Base-by-base conservation (phyloP, 2,888 invertebrate species). In the Drosophila kambysellisi region DNA sequence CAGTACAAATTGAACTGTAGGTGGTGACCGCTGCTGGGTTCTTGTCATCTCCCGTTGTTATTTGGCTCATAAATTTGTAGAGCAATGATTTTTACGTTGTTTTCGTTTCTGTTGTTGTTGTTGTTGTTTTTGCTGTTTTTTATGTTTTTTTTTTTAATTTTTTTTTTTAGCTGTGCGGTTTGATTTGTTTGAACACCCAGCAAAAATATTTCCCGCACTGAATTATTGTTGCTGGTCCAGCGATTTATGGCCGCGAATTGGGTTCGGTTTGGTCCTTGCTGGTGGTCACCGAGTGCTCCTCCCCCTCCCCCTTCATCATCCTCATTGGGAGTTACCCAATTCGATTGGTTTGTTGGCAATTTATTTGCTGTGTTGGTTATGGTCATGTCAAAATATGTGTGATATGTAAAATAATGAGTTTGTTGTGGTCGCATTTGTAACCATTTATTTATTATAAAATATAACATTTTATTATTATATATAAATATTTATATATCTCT, bases 41-140 rank as follows among this genome's bases (percentile, higher is more conserved):
- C 80, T 91, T 92, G 91, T 91, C 91, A 92, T 91, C 91, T 92
- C 92, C 91, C 91, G 91, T 92, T 91, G 92, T 89, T 92, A 91
- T 87, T 84, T 81, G 82, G 71, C 82, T 89, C 88, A 90, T 92
- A 92, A 92, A 92, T 92, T 87, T 88, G 70, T 70, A 60, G 68
- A 77, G 83, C 83, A 79, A 85, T 81, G 80, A 84, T 88, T 89
- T 88, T 86, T 71, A 84, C 81, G 75, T 81, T 76, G 67, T 76
- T 76, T 73, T 82, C 75, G 64, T 70, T 63, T 69, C 20, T 61
- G 63, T 60, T 66, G n/a, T 51, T 48, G n/a, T 51, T 48, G 30
- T 43, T 58, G 37, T 37, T 12, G 2, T 50, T 70, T 56, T 58
- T 58, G 50, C 66, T 70, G 65, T 46, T 80, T 54, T 79, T 70